Conservation (phyloP, 2,888 invertebrate genomes). For the Agonopterix heracliana region DNA sequence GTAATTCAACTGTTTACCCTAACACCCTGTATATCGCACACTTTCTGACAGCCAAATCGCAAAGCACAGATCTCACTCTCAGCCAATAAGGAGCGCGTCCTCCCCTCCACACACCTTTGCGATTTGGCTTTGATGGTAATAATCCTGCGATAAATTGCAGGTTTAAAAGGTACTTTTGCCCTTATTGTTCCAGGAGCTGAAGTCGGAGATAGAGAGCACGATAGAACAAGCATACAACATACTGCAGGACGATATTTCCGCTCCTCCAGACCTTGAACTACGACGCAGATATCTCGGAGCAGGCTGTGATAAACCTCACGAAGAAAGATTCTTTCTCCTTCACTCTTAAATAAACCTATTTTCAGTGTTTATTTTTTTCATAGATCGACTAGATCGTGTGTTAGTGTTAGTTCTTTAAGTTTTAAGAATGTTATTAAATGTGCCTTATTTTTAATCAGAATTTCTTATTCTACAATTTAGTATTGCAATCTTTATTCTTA, state of each 20-base stretch:
- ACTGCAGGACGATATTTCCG: constrained; percentile 71
- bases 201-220: constrained; percentile 62
- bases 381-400: neutral
- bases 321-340: constrained; percentile 63
- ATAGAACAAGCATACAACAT: constrained; percentile 72
- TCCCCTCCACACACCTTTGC: too few species aligned
- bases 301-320: constrained; percentile 59
- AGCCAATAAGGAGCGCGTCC: too few species aligned
- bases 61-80: too few species aligned
- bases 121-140: too few species aligned
- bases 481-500: too few species aligned
- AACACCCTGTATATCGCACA: too few species aligned
- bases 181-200: constrained; percentile 50
- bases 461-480: too few species aligned
- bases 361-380: neutral
- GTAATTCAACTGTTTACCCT: too few species aligned
- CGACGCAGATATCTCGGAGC: constrained; percentile 61
- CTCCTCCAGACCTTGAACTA: constrained; percentile 65
- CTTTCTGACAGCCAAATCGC: too few species aligned
- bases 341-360: constrained; percentile 20
- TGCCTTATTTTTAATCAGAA: too few species aligned
- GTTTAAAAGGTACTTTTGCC: too few species aligned
- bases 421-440: neutral
- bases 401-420: neutral
- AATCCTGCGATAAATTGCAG: too few species aligned